These are phyloP conservation scores for Propithecus deckenii DNA, from an alignment of 2,797 vertebrate genomes.

Conservation along the genomic window DNA sequence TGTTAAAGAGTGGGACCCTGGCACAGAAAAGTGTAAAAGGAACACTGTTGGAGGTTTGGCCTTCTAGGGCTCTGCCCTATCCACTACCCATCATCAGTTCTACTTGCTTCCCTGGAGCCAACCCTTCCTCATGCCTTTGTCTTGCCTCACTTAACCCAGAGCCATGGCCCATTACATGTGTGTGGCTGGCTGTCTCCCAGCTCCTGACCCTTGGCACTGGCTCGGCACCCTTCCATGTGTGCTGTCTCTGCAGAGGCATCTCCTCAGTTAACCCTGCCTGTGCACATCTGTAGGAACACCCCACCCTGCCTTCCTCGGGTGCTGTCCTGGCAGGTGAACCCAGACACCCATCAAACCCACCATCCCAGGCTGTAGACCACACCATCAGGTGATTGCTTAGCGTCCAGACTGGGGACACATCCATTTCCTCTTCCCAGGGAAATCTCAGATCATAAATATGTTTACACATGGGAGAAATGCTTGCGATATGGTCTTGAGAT, in stretches of 20 bases:
- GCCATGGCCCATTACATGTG: not conserved
- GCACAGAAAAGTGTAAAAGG: not conserved
- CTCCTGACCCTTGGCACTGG: not conserved
- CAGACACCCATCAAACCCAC: not conserved
- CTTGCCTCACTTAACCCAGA: not conserved
- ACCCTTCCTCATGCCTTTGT: not conserved
- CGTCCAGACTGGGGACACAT: not conserved
- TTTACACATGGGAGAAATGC: not conserved
- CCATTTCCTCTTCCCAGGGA: not conserved
- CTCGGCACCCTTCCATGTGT: not conserved
- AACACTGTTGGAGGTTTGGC: not conserved
- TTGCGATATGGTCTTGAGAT: not conserved
- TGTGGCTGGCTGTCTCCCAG: not conserved
- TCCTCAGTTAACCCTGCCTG: too few relatives aligned
- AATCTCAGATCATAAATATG: not conserved
- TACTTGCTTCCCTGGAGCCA: not conserved
- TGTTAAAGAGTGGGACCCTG: too few relatives aligned
- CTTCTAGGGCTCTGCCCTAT: not conserved
- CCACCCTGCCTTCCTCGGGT: not conserved
- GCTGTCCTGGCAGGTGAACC: not conserved
- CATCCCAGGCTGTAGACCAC: not conserved
- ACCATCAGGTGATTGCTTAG: not conserved
- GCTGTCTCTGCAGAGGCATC: not conserved
- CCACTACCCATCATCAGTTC: not conserved
- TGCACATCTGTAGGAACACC: too few relatives aligned